Evolutionary conservation across 2,797 vertebrate genomes (phyloP).

Genomic region (Pogoniulus pusillus): DNA sequence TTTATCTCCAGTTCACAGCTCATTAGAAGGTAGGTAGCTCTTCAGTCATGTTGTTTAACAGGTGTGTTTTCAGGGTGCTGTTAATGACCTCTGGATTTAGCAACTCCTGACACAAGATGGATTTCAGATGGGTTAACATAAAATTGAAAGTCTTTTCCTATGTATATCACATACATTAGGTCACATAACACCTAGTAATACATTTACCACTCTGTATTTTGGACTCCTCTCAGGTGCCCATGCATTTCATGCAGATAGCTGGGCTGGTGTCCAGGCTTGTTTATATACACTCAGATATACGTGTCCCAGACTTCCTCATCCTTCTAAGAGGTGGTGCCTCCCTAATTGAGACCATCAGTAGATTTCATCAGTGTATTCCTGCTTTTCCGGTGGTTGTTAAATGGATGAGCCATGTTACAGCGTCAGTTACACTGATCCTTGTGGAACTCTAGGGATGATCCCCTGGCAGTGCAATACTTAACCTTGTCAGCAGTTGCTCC

Average conservation of each 20-base stretch:
- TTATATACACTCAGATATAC: not conserved
- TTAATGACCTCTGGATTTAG: slow-evolving; percentile 12
- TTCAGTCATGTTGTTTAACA: slow-evolving; percentile 31
- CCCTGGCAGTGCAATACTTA: not conserved
- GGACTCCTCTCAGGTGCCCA: not conserved
- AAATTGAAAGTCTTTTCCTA: not conserved
- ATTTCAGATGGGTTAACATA: not conserved
- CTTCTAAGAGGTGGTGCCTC: not conserved
- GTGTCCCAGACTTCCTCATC: not conserved
- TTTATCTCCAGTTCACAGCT: slow-evolving; percentile 46
- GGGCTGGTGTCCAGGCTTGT: not conserved
- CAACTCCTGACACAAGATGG: not conserved
- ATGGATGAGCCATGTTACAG: not conserved
- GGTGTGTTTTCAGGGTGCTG: not conserved
- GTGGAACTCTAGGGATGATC: not conserved
- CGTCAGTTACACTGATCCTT: not conserved
- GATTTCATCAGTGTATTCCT: not conserved
- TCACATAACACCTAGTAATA: not conserved
- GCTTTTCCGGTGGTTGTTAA: not conserved
- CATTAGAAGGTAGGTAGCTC: slow-evolving; percentile 37
- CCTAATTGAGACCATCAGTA: not conserved
- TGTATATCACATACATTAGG: not conserved
- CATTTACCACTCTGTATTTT: not conserved
- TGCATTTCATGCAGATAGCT: not conserved
- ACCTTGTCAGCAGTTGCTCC: not conserved